Base-by-base conservation (phyloP, 2,888 invertebrate genomes). In the Catocala sponsa region DNA sequence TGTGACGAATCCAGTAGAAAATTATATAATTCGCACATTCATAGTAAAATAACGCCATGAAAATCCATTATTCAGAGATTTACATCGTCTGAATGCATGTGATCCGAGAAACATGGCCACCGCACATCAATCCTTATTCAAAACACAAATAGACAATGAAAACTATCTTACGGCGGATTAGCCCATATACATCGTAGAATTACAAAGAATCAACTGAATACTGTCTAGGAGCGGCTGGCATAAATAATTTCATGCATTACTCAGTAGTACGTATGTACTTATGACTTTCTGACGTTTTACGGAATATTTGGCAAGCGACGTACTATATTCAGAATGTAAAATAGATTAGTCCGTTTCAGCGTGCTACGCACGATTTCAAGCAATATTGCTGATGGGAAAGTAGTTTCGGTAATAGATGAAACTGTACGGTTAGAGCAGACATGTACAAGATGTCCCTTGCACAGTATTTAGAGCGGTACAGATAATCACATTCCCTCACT, bases 401-500 rank as follows among this genome's bases (percentile, higher is more conserved):
- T 75, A 74, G 84, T 86, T 84, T 83, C 69, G 77, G 76, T 82
- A 78, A 81, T 82, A 86, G 86, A 88, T 86, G 83, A 84, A 85
- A 87, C 86, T 84, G 78, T 83, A 86, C 83, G 88, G 83, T 85
- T 86, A 91, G 85, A 88, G 86, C 82, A 91, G 89, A 90, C 89
- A 89, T 86, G 88, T 92, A 91, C 96, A 96, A 96, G 95, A 96
- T 96, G 96, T 96, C 96, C 95, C 95, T 96, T 95, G 90, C 95
- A 95, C 95, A 95, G 92, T 94, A 95, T 95, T 95, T 91, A 95
- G 95, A 89, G 94, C 94, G 93, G 92, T 94, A 91, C 92, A 91
- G 94, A 93, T 93, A 92, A 91, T 94, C 94, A 93, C 91, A 94
- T 92, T 92, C 91, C 89, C 91, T 88, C 83, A 87, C 88, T 94